Evolutionary conservation across 2,888 invertebrate genomes (phyloP).

Genomic region (Synanthedon vespiformis): DNA sequence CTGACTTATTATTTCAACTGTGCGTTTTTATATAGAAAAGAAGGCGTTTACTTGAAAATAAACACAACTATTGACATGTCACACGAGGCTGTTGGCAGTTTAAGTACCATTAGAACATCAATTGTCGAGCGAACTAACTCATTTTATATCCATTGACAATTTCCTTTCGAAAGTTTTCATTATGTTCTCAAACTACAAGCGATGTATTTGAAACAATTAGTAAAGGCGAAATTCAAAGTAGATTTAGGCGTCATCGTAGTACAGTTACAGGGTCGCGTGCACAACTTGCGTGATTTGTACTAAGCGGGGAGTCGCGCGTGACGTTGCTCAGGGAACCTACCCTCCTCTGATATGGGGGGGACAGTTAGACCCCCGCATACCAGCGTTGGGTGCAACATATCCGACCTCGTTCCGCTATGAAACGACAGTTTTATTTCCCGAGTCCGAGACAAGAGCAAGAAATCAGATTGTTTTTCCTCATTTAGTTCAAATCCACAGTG

Average conservation of each 20-base stretch:
- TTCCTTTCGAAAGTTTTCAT: background rate
- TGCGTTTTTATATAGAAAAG: conserved; percentile 51
- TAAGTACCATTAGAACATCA: background rate
- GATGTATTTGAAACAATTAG: background rate
- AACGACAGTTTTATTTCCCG: conserved; percentile 59
- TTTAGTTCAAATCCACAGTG: conserved; percentile 9
- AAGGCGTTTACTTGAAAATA: conserved; percentile 53
- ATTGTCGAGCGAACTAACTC: background rate
- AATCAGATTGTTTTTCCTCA: conserved; percentile 29
- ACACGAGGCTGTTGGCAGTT: conserved; percentile 19
- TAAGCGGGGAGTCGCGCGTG: conserved; percentile 54
- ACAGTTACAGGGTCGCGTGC: conserved; percentile 41
- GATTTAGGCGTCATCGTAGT: conserved; percentile 15
- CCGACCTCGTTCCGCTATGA: conserved; percentile 58
- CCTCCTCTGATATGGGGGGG: conserved; percentile 32
- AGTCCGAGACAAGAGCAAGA: conserved; percentile 32
- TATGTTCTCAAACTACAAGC: background rate
- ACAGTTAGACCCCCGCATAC: conserved; percentile 49
- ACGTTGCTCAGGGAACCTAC: conserved; percentile 48
- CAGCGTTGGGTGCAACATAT: conserved; percentile 48
- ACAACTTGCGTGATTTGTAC: conserved; percentile 61
- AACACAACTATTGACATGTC: conserved; percentile 61
- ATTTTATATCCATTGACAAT: background rate
- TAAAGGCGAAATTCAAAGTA: background rate
- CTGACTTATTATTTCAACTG: conserved; percentile 51